Percentiles rank a stretch among this genome's conserved stretches.
Evolutionary conservation across 2,113 vertebrate genomes (phyloP).

Genomic region (Tachysurus vachellii): DNA sequence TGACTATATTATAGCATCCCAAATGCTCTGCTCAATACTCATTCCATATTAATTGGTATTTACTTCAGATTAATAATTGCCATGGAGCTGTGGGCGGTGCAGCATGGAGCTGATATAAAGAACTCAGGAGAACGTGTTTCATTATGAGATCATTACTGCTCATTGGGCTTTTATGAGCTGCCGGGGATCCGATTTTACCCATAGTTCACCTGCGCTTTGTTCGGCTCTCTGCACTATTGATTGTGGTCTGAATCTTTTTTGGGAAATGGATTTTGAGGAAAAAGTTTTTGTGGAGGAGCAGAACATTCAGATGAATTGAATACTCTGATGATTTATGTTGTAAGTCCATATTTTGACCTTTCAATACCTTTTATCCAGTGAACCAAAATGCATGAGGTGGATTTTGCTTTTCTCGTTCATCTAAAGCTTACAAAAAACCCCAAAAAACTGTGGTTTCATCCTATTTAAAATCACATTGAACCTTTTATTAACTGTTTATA

Average conservation of each 20-base stretch:
- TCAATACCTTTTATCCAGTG: neutral
- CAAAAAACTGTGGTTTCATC: too few species aligned
- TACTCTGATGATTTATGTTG: neutral
- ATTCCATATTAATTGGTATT: conserved; percentile 67
- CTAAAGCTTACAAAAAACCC: neutral
- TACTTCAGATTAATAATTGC: conserved; percentile 67
- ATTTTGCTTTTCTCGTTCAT: neutral
- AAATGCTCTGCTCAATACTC: conserved; percentile 62
- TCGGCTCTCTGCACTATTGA: conserved; percentile 25
- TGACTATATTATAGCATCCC: conserved; percentile 55
- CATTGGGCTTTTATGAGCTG: conserved; percentile 45
- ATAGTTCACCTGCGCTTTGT: conserved; percentile 29
- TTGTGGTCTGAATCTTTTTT: neutral
- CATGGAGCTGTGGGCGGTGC: conserved; percentile 25
- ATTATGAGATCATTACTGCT: conserved; percentile 43
- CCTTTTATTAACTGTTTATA: neutral
- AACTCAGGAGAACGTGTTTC: conserved; percentile 34
- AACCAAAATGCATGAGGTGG: neutral
- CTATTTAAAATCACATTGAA: neutral
- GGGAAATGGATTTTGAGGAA: neutral
- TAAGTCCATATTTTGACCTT: conserved; percentile 7
- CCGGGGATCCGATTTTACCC: conserved; percentile 27
- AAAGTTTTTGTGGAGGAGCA: neutral
- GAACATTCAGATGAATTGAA: neutral
- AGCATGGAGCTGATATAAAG: conserved; percentile 25